Conservation (phyloP, 2,797 vertebrate genomes). For the Helarctos malayanus region DNA sequence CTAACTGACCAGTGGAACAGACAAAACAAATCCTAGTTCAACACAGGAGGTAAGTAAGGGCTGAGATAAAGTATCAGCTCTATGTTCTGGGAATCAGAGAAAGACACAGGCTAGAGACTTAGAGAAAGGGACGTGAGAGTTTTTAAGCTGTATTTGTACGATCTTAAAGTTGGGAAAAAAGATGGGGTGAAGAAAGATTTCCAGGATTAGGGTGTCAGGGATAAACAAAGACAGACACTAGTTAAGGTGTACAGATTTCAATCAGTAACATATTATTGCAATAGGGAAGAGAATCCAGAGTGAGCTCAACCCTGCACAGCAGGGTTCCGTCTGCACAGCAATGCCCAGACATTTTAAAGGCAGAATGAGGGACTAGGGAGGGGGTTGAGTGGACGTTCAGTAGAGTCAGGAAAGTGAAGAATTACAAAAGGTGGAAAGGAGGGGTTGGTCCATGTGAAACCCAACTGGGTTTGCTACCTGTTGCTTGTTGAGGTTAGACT, state of each 20-base stretch:
- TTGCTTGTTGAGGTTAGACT: not conserved
- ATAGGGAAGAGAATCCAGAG: not conserved
- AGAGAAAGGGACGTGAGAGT: not conserved
- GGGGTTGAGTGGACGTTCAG: not conserved
- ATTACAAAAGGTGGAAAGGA: not conserved
- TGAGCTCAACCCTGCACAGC: not conserved
- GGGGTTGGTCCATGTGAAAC: not conserved
- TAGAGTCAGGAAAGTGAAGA: not conserved
- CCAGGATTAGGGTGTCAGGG: not conserved
- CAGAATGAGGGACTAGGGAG: not conserved
- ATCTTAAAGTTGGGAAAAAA: constrained; percentile 15
- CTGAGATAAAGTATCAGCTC: not conserved
- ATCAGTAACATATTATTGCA: not conserved
- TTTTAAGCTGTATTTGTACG: not conserved
- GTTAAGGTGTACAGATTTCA: not conserved
- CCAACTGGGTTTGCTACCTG: not conserved
- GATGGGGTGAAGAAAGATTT: not conserved
- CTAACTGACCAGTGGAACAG: not conserved
- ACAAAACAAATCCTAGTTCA: not conserved
- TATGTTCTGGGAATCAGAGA: not conserved
- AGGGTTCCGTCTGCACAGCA: not conserved
- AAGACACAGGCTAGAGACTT: not conserved
- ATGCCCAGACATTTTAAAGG: not conserved
- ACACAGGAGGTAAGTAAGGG: not conserved
- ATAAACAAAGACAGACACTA: not conserved